A percentile compares a stretch with the other conserved stretches of the same genome.
Conservation (phyloP, 2,797 vertebrate genomes). For the Sarcophilus harrisii region DNA sequence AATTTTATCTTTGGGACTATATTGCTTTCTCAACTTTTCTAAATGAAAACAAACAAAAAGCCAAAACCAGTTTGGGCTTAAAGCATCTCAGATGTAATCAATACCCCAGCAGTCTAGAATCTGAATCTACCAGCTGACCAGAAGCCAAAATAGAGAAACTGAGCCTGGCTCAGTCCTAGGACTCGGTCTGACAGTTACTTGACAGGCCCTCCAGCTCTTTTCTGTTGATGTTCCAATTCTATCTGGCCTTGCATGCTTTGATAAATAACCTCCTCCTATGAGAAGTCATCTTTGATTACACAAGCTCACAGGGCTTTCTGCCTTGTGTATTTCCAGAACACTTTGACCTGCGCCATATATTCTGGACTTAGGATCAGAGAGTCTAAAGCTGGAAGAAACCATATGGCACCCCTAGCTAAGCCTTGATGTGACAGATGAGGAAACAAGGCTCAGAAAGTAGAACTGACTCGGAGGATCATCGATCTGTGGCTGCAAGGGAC, state of each 20-base stretch:
- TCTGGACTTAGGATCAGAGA: background rate
- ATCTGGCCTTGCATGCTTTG: background rate
- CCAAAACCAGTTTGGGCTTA: background rate
- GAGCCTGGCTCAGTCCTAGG: background rate
- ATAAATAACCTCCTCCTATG: background rate
- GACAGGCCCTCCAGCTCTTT: background rate
- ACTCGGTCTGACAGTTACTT: background rate
- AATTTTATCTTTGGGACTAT: slow-evolving; percentile 28
- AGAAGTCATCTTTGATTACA: background rate
- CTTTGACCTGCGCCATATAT: background rate
- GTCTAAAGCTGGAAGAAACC: background rate
- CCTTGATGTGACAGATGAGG: background rate
- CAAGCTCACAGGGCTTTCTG: background rate
- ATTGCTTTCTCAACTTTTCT: slow-evolving; percentile 6
- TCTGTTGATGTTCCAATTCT: slow-evolving; percentile 9
- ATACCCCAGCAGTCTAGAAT: background rate
- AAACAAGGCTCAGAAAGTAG: background rate
- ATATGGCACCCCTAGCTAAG: background rate
- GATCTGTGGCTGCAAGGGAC: background rate
- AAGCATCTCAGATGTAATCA: background rate
- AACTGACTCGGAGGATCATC: background rate
- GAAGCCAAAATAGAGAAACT: background rate
- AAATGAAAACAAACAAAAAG: slow-evolving; percentile 35
- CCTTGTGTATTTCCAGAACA: background rate
- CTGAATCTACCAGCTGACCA: background rate